Conservation (phyloP, 53 echinoderm and acorn worm genomes). For the Antedon mediterranea region DNA sequence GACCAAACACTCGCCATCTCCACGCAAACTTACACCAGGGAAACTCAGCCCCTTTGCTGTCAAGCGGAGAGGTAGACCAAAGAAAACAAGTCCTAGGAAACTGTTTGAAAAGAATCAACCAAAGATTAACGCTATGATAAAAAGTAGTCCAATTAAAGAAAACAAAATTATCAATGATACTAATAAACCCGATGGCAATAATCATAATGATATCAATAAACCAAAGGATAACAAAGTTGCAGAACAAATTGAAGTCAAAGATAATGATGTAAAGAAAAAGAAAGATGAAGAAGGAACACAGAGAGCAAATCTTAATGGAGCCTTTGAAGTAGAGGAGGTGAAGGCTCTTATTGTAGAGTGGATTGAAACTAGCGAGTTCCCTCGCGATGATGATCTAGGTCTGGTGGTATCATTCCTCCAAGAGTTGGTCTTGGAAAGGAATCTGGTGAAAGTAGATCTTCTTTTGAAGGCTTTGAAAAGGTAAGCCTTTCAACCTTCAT, state of each 20-base stretch:
- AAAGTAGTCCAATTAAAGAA: not conserved
- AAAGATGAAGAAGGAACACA: not conserved
- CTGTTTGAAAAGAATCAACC: conserved; percentile 2
- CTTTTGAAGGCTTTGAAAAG: conserved; percentile 61
- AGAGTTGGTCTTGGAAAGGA: conserved; percentile 74
- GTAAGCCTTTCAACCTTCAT: conserved; percentile 20
- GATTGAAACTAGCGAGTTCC: conserved; percentile 49
- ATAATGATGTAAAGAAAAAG: not conserved
- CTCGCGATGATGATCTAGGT: conserved; percentile 70
- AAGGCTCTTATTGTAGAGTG: conserved; percentile 71
- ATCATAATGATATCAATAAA: too few relatives aligned
- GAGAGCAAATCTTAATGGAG: conserved; percentile 60
- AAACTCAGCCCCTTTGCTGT: not conserved
- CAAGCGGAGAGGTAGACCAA: conserved; percentile 35
- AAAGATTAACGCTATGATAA: conserved; percentile 14
- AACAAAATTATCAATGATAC: not conserved
- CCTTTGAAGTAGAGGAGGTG: conserved; percentile 56
- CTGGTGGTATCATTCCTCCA: conserved; percentile 60
- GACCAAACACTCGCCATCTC: conserved; percentile 44
- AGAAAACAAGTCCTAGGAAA: conserved; percentile 38
- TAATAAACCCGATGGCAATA: not conserved
- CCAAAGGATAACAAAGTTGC: not conserved
- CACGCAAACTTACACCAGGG: not conserved
- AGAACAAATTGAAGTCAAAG: not conserved
- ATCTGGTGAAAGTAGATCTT: conserved; percentile 63